Evolutionary conservation across 35 echinoderm and acorn worm genomes (phyloP), one percentile per base, ranked within the genome.

Genomic region (Apostichopus californicus): DNA sequence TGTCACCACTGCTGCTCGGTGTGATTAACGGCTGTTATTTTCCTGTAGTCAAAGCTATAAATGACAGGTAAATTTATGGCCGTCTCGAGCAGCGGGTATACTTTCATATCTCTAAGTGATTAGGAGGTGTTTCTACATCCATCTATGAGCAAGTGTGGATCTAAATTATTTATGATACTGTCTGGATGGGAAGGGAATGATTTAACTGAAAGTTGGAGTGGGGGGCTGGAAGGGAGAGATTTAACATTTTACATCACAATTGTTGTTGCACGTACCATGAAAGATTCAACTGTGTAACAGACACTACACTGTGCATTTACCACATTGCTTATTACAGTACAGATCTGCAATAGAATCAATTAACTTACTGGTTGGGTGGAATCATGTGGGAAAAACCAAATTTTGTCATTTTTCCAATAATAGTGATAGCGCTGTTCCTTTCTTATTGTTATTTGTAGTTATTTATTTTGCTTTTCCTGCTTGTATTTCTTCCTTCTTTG

Each of bases 41-140:
- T 18, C 71, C 71, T 20, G 71, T 75, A 61, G 58, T 75, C 20
- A 75, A 18, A 75, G 71, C 71, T n/a, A 18, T 75, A 20, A 13
- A 18, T 75, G 71, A 75, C 17, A 9, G 64, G 34, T 75, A 18
- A 75, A 75, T 75, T 75, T 75, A 75, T 75, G 3, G 17, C 20
- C 17, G 7, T 18, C 7, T 20, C 17, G n/a, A 75, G 6, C 71
- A 18, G 7, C 14, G 71, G 71, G 71, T 24, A 75, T 75, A 75
- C 71, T 75, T 75, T 75, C 20, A 6, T 18, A 75, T 75, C 71
- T 75, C 71, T 7, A n/a, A 75, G 71, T 75, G 71, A 75, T 75
- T 75, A 75, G 71, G 21, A 75, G 71, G 71, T 75, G 71, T 75
- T 75, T 75, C 17, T 22, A 22, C 71, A 75, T 75, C 71, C 71